Evolutionary conservation across 2,888 invertebrate genomes (phyloP), one percentile per base, ranked within the genome.

Genomic region (Holacanthella duospinosa): DNA sequence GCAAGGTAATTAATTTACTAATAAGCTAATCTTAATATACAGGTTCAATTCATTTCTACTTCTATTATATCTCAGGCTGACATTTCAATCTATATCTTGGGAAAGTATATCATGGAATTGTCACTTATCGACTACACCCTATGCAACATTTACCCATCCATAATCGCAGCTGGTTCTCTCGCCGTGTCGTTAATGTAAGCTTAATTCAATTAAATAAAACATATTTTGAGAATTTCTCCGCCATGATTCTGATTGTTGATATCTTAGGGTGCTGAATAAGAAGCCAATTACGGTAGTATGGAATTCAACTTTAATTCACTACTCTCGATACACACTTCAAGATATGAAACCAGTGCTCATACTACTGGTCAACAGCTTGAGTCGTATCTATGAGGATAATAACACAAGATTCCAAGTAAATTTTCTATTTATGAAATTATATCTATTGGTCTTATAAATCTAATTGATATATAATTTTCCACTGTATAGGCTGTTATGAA

Each of bases 81-180:
- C 65, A 25, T 61, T 61, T 66, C 71, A 57, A 16, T 44, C 2
- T 27, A 59, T 44, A 24, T 16, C 19, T n/a, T 59, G 9, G 89
- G 91, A 19, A 95, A 97, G 79, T 97, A 93, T 77, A 83, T 96
- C 64, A 82, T 93, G 74, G 96, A 97, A 77, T 80, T 93, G 66
- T 82, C 87, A 61, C 79, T 93, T 55, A 78, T 91, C 6, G 88
- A 93, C 65, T 80, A 84, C 19, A 82, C 93, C 81, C 84, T 86
- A 25, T 84, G 86, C 74, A 78, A 80, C 67, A 82, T 87, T 74
- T 81, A 82, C 65, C 93, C 95, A 0, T 96, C 96, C 0, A 82
- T 88, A 72, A 81, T 92, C 63, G 88, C 93, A 53, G 89, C 89
- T 9, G 86, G 88, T 2, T 85, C 91, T 6, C 81, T 89, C 62